Percentiles rank a stretch among this genome's conserved stretches.
Evolutionary conservation across 2,113 vertebrate species (phyloP).

Genomic region (human): DNA sequence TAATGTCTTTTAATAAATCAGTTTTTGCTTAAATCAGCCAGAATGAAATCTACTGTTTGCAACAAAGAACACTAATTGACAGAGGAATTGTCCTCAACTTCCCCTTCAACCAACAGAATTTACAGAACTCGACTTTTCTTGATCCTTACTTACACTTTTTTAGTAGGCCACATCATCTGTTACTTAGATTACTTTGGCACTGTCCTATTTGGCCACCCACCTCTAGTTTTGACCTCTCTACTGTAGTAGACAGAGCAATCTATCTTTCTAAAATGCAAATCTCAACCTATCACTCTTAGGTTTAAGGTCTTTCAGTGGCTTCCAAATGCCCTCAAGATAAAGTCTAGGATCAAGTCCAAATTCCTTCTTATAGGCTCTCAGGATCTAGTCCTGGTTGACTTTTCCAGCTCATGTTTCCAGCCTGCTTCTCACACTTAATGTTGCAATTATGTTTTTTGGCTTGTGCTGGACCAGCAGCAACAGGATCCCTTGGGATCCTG

Average conservation of each 20-base stretch:
- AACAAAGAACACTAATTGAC: neutral
- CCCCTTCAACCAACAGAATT: neutral
- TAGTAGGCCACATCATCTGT: neutral
- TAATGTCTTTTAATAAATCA: neutral
- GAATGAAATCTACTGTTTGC: conserved; percentile 4
- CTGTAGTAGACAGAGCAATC: neutral
- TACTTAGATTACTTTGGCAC: neutral
- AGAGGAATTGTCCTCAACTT: neutral
- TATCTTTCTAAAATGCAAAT: neutral
- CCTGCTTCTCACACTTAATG: neutral
- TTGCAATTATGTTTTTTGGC: neutral
- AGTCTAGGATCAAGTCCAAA: neutral
- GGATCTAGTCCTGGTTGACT: neutral
- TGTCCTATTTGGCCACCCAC: neutral
- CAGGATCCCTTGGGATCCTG: neutral
- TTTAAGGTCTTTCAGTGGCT: neutral
- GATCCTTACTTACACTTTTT: neutral
- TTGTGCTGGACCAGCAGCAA: neutral
- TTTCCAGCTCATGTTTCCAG: neutral
- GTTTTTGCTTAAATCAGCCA: neutral
- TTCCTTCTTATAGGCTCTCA: neutral
- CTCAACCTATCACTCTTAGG: neutral
- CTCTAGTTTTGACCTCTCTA: neutral
- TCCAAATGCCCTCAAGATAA: neutral
- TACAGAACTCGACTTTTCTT: neutral